These are phyloP conservation scores for Pycnonotus jocosus DNA, from an alignment of 2,113 vertebrate genomes.

Conservation along the genomic window DNA sequence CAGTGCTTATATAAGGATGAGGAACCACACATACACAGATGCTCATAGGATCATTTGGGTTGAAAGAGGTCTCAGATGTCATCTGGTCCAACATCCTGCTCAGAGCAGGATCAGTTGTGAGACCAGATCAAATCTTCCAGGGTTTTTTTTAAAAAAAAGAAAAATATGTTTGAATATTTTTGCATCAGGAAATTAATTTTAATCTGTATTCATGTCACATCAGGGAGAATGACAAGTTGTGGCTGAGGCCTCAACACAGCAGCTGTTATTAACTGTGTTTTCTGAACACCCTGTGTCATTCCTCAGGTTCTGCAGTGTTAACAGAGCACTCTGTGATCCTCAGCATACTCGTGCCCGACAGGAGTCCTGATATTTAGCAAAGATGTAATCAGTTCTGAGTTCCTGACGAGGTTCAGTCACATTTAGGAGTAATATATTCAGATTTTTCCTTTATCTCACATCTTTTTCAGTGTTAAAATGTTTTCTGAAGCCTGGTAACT, in stretches of 20 bases:
- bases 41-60: background rate
- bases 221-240: background rate
- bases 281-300: background rate
- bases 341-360: background rate
- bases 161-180: background rate
- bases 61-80: background rate
- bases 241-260: accelerated
- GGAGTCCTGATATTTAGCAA: background rate
- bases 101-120: background rate
- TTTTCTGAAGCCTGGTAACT: background rate
- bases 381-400: background rate
- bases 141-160: background rate
- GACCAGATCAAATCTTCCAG: background rate
- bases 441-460: background rate
- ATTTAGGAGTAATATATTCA: background rate
- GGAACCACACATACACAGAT: background rate
- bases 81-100: background rate
- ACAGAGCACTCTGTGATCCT: accelerated
- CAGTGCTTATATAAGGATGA: background rate
- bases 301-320: background rate
- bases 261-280: background rate
- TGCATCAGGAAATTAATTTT: background rate
- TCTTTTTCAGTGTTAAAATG: background rate
- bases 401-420: background rate
- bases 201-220: background rate